Evolutionary conservation across 2,888 invertebrate genomes (phyloP).

Genomic region (Leptarthrus brevirostris): DNA sequence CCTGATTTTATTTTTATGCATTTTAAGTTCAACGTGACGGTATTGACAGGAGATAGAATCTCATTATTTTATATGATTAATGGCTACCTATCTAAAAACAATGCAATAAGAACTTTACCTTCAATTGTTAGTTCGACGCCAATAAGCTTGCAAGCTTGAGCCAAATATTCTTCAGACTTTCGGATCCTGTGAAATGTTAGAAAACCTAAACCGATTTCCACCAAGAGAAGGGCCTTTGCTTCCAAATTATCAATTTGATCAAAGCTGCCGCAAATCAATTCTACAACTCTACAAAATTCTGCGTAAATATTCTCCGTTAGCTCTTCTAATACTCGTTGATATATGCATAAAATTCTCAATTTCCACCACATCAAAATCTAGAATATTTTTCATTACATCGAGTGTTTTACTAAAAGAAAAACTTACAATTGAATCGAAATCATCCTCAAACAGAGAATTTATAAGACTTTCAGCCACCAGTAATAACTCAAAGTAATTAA

Average conservation of each 20-base stretch:
- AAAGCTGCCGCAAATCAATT: conserved; percentile 57
- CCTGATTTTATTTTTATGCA: no score
- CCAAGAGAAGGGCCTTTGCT: conserved; percentile 67
- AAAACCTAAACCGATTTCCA: conserved; percentile 75
- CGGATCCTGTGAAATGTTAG: conserved; percentile 80
- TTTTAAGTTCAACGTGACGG: no score
- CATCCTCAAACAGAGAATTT: no score
- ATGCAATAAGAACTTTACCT: conserved; percentile 71
- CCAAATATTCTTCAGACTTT: conserved; percentile 76
- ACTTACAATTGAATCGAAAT: no score
- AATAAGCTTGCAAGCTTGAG: conserved; percentile 72
- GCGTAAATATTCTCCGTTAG: conserved; percentile 75
- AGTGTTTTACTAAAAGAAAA: neutral
- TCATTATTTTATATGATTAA: no score
- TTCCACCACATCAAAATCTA: conserved; percentile 72
- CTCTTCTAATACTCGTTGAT: conserved; percentile 83
- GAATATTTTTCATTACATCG: conserved; percentile 7
- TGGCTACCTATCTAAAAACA: no score
- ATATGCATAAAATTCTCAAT: conserved; percentile 77
- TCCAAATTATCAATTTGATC: conserved; percentile 62
- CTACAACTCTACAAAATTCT: conserved; percentile 57
- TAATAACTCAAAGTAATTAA: conserved; percentile 69
- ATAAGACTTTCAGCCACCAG: conserved; percentile 65
- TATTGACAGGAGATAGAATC: no score
- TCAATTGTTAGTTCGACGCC: conserved; percentile 77